Percentiles rank a stretch among this genome's conserved stretches.
phyloP scores from a whole-genome alignment of 2,888 invertebrate genomes.

The Neria commutata region DNA sequence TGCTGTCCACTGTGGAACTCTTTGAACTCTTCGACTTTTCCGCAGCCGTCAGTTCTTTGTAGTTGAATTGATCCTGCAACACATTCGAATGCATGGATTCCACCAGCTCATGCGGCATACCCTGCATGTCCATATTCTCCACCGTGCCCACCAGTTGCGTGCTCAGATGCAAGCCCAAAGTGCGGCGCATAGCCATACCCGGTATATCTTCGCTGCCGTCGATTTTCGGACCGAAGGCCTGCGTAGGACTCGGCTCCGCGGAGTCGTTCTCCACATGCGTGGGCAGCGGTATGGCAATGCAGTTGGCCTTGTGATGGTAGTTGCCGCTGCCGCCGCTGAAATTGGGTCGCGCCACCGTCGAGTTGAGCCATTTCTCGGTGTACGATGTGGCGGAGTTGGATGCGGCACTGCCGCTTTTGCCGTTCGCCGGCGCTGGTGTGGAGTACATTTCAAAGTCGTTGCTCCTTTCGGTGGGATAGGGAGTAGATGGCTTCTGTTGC shows the following conservation, averaged over 20 bases:
- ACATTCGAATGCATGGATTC: constrained; percentile 47
- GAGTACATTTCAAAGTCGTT: constrained; percentile 21
- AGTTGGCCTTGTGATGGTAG: constrained; percentile 36
- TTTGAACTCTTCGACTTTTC: constrained; percentile 36
- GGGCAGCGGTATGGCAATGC: constrained; percentile 46
- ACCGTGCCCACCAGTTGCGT: constrained; percentile 31
- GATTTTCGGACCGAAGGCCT: constrained; percentile 65
- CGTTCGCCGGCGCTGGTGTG: neutral
- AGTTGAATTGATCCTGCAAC: constrained; percentile 49
- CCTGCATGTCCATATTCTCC: neutral
- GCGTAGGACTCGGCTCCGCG: constrained; percentile 57
- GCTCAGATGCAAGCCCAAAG: constrained; percentile 48
- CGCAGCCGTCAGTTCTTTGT: constrained; percentile 42
- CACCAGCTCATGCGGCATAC: constrained; percentile 31
- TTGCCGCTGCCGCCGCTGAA: constrained; percentile 31
- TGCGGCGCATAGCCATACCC: constrained; percentile 59
- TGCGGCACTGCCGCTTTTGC: no score
- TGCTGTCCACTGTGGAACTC: constrained; percentile 45
- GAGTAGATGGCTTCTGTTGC: constrained; percentile 27
- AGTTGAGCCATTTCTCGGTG: constrained; percentile 53
- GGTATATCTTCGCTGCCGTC: constrained; percentile 58
- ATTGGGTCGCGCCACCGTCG: constrained; percentile 40
- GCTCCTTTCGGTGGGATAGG: constrained; percentile 23
- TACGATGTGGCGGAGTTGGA: no score
- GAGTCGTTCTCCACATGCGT: constrained; percentile 56